Evolutionary conservation across 2,888 invertebrate genomes (phyloP).

Genomic region (Tenodera sinensis): DNA sequence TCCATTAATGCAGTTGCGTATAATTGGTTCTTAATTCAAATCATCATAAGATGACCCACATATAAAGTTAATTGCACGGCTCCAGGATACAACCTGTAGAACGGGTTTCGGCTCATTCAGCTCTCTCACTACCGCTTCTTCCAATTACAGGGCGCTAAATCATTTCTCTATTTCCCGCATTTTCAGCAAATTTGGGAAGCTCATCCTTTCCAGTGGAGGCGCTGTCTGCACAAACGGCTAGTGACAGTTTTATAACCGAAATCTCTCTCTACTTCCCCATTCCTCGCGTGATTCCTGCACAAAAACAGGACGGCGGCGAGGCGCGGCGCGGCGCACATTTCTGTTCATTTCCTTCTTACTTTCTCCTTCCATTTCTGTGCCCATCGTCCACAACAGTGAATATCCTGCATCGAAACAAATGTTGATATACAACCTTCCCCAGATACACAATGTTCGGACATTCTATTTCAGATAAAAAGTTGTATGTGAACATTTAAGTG

Average conservation of each 20-base stretch:
- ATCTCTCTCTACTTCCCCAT: no score
- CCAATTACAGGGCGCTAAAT: not conserved
- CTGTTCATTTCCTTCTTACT: no score
- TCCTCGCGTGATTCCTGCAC: no score
- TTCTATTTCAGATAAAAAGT: no score
- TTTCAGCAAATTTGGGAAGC: not conserved
- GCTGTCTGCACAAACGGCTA: not conserved
- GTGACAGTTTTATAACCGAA: not conserved
- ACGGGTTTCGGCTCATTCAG: not conserved
- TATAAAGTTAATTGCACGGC: not conserved
- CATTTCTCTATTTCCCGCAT: not conserved
- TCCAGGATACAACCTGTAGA: not conserved
- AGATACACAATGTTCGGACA: no score
- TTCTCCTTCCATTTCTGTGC: no score
- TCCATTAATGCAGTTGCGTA: not conserved
- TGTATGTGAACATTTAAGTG: no score
- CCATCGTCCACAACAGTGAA: no score
- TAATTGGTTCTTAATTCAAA: not conserved
- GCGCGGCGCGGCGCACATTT: no score
- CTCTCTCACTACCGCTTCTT: not conserved
- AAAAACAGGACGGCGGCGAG: no score
- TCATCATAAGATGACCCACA: not conserved
- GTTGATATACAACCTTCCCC: no score
- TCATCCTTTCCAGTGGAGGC: not conserved
- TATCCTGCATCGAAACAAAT: no score